These are phyloP conservation scores for Phalacrocorax pelagicus DNA, from an alignment of 2,113 vertebrate species.

Conservation along the genomic window DNA sequence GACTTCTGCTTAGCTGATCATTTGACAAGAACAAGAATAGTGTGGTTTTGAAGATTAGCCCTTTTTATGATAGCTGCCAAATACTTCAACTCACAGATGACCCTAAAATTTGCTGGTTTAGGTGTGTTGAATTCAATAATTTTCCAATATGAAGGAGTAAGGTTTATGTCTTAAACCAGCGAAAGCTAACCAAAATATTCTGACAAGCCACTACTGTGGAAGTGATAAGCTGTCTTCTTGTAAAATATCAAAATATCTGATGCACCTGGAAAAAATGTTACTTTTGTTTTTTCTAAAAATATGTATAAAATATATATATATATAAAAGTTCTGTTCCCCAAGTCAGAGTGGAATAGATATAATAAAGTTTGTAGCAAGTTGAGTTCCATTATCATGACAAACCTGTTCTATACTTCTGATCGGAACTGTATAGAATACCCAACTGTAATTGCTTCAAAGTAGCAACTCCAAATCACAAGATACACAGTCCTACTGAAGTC, in stretches of 20 bases:
- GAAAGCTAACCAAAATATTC: not conserved
- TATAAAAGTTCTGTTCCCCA: not conserved
- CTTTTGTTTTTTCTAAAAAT: too few relatives aligned
- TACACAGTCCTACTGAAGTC: rapidly evolving
- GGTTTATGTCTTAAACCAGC: not conserved
- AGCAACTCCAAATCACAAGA: not conserved
- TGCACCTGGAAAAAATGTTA: not conserved
- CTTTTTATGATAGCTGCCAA: not conserved
- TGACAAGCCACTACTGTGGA: not conserved
- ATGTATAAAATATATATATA: too few relatives aligned
- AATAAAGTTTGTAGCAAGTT: not conserved
- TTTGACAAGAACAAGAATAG: not conserved
- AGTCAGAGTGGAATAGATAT: not conserved
- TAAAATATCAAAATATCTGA: not conserved
- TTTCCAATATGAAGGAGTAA: not conserved
- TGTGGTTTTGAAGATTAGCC: not conserved
- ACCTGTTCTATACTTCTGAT: not conserved
- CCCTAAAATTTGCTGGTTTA: not conserved
- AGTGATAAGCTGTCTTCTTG: not conserved
- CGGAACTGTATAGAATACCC: not conserved
- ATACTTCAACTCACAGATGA: not conserved
- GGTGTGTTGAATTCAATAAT: not conserved
- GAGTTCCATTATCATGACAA: not conserved
- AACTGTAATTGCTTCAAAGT: not conserved
- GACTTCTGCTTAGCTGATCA: not conserved